Evolutionary conservation across 2,113 vertebrate genomes (phyloP).

Genomic region (Trogon melanurus): DNA sequence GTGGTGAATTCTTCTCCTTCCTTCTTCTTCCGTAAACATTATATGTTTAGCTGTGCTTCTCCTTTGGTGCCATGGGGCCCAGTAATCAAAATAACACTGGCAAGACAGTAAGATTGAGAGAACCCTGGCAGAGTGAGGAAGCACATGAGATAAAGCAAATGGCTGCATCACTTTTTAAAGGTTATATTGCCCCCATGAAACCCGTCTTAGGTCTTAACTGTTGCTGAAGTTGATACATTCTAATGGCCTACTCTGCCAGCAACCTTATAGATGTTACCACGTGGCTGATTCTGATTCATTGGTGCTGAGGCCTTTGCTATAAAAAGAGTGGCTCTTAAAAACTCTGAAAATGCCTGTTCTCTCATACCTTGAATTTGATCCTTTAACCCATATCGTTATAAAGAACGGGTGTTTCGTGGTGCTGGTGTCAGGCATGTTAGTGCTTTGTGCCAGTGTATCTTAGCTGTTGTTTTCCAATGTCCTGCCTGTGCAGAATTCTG

Average conservation of each 20-base stretch:
- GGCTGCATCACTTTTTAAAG: background rate
- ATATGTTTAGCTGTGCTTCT: background rate
- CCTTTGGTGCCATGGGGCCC: background rate
- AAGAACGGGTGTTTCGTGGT: background rate
- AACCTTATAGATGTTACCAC: background rate
- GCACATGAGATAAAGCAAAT: background rate
- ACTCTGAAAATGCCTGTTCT: background rate
- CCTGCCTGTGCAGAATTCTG: conserved; percentile 84
- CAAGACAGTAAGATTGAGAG: background rate
- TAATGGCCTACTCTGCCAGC: background rate
- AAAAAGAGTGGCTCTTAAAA: background rate
- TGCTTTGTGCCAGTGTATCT: background rate
- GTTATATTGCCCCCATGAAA: background rate
- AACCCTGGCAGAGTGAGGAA: background rate
- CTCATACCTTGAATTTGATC: background rate
- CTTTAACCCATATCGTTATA: background rate
- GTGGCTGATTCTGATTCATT: background rate
- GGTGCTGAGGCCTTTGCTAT: background rate
- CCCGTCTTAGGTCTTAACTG: background rate
- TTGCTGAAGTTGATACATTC: background rate
- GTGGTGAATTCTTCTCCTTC: background rate
- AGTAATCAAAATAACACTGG: background rate
- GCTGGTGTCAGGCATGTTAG: rapidly evolving
- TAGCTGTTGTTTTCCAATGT: conserved; percentile 1
- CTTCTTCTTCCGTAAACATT: background rate